Evolutionary conservation across 1,140 invertebrate genomes (phyloP).

Genomic region (Bombus fervidus): DNA sequence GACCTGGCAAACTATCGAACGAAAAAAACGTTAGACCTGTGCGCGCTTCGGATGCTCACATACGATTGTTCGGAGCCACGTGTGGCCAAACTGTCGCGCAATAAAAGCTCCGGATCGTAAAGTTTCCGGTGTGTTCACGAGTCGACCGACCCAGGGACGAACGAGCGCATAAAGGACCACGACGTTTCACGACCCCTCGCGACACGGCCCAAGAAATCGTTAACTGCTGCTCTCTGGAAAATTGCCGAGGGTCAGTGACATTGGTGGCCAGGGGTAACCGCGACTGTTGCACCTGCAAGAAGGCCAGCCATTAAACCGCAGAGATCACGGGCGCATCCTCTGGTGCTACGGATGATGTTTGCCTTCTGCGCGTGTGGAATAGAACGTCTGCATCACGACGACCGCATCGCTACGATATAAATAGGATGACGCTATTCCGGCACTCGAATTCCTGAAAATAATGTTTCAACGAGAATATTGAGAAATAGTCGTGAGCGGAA

Average conservation of each 20-base stretch:
- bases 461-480: not conserved
- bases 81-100: conserved; percentile 40
- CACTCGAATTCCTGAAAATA: not conserved
- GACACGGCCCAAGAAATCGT: conserved; percentile 30
- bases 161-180: conserved; percentile 40
- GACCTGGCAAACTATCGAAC: not conserved
- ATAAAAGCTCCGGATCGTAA: conserved; percentile 61
- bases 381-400: not conserved
- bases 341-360: too few relatives aligned
- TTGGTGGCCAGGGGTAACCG: conserved; percentile 27
- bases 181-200: conserved; percentile 31
- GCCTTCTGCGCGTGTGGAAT: not conserved
- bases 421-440: conserved; percentile 30
- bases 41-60: conserved; percentile 7
- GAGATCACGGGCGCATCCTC: conserved; percentile 1
- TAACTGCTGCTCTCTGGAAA: conserved; percentile 41
- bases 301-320: conserved; percentile 47
- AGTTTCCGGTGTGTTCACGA: conserved; percentile 37
- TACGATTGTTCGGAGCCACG: conserved; percentile 45
- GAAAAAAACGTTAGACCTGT: not conserved
- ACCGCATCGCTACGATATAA: conserved; percentile 33
- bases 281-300: conserved; percentile 48
- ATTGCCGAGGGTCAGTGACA: conserved; percentile 59
- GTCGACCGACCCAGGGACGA: conserved; percentile 29
- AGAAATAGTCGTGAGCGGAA: not conserved